Conservation (phyloP, 2,113 vertebrate genomes). For the Rostratula benghalensis region DNA sequence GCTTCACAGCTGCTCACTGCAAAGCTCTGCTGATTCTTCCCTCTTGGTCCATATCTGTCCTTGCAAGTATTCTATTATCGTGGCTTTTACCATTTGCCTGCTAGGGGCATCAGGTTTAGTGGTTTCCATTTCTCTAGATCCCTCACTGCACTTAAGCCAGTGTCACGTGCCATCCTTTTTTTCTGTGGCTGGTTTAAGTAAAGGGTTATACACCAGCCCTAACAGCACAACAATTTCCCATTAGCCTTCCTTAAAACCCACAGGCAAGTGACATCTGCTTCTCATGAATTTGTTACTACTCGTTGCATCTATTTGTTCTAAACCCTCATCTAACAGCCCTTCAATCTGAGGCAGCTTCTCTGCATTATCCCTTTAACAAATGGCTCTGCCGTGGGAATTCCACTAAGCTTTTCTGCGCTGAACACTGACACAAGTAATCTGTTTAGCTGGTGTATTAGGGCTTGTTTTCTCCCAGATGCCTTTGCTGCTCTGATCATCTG, state of each 20-base stretch:
- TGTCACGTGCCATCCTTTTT: neutral
- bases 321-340: neutral
- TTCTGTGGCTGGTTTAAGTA: neutral
- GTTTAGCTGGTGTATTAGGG: neutral
- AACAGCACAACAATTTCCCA: neutral
- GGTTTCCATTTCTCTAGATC: neutral
- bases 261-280: neutral
- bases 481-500: neutral
- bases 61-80: neutral
- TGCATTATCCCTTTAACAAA: constrained; percentile 15
- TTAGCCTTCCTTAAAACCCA: neutral
- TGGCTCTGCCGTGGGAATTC: neutral
- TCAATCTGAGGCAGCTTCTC: neutral
- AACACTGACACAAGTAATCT: neutral
- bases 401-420: neutral
- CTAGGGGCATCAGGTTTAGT: neutral
- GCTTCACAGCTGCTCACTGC: neutral
- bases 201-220: neutral
- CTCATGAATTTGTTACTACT: neutral
- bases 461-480: neutral
- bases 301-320: neutral
- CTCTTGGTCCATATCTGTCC: neutral
- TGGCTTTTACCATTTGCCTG: neutral
- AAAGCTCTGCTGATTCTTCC: neutral
- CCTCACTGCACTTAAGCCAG: neutral